Base-by-base conservation (phyloP, 2,113 vertebrate species). In the Reinhardtius hippoglossoides region DNA sequence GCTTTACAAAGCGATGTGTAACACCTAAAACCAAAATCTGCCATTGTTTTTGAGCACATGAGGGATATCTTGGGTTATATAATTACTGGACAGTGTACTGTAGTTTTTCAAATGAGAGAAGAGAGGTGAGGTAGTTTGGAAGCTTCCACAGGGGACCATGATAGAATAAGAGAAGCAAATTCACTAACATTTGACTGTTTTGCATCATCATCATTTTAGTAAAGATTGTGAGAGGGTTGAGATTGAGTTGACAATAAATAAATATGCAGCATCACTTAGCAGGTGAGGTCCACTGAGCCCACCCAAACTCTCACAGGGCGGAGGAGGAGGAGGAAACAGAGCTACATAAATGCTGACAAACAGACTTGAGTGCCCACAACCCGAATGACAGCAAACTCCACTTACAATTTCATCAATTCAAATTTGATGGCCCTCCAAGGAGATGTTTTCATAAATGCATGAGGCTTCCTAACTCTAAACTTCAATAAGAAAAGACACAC, bases 401-500 rank as follows among this genome's bases (percentile, higher is more conserved):
- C 84, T 86, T 50, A 56, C n/a, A 72, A 54, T 76, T 42, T 64
- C 24, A 50, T 73, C 56, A 67, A 54, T 86, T 84, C 79, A 87
- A 81, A 62, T 85, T 85, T 85, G 15, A 85, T 78, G 70, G 9
- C 20, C 63, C 50, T 60, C 12, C 54, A 56, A 26, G 35, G 57
- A 71, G 24, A 71, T 65, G 58, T 74, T 80, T 84, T 85, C n/a
- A 56, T 76, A 82, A 88, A 85, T 72, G 44, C 64, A 78, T n/a
- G 27, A 78, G 31, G 71, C 21, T 48, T 26, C 10, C 54, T 12
- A 55, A 37, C 72, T 73, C 60, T 23, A 54, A 31, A 85, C 13
- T 58, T 74, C 70, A 81, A 79, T 74, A 71, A 66, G 61, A 55
- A 35, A 21, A 61, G 56, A 16, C 40, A 78, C 21, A 26, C 14